Evolutionary conservation across 2,888 invertebrate species (phyloP).

Genomic region (Pandemis cinnamomeana): DNA sequence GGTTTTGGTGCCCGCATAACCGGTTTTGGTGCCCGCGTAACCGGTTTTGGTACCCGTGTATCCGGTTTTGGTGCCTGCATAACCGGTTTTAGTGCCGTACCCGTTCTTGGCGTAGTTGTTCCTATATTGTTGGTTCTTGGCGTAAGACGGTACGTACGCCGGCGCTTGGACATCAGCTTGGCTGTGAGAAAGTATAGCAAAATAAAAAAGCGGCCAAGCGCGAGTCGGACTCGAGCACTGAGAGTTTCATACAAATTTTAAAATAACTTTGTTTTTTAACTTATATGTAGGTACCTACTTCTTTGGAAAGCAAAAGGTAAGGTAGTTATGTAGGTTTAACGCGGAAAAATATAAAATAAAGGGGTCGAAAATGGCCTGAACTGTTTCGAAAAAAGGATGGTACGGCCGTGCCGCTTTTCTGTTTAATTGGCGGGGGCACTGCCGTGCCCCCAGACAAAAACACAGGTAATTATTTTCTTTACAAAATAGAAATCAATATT

Average conservation of each 20-base stretch:
- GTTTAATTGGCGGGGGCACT: too few relatives aligned
- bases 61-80: conserved; percentile 44
- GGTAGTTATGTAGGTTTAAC: too few relatives aligned
- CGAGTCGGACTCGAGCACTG: too few relatives aligned
- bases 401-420: too few relatives aligned
- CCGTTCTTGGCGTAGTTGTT: conserved; percentile 13
- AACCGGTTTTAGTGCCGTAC: conserved; percentile 46
- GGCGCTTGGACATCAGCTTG: conserved; percentile 77
- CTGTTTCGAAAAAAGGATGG: too few relatives aligned
- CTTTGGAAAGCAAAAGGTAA: too few relatives aligned
- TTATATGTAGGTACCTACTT: too few relatives aligned
- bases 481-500: too few relatives aligned
- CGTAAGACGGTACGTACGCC: conserved; percentile 65
- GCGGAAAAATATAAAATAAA: too few relatives aligned
- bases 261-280: not conserved
- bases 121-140: conserved; percentile 50
- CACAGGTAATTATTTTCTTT: too few relatives aligned
- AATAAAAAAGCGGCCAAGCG: not conserved
- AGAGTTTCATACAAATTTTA: not conserved
- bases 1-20: conserved; percentile 47
- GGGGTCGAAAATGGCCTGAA: too few relatives aligned
- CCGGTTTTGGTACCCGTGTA: conserved; percentile 45
- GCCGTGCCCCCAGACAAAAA: too few relatives aligned
- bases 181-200: conserved; percentile 52
- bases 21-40: conserved; percentile 45